Conservation (phyloP, 2,888 invertebrate genomes). For the Sycophila texana region DNA sequence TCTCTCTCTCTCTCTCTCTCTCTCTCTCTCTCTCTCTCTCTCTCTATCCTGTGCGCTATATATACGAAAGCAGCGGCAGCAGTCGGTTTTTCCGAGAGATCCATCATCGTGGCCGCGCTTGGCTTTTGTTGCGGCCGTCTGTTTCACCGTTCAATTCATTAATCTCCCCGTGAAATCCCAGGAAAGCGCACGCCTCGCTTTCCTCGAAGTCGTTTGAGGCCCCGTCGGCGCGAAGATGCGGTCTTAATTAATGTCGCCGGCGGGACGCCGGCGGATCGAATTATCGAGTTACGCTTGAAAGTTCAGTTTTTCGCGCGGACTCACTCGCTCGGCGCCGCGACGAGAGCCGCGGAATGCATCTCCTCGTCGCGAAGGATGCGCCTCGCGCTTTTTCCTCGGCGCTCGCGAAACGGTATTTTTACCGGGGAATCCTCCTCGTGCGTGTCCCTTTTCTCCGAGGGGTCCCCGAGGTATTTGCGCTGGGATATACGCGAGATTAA, state of each 20-base stretch:
- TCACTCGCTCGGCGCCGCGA: not conserved
- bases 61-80: not conserved
- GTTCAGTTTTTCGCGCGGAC: constrained; percentile 35
- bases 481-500: too few species aligned
- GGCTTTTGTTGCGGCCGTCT: not conserved
- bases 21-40: not conserved
- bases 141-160: constrained; percentile 35
- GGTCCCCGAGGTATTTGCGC: too few species aligned
- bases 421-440: too few species aligned
- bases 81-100: constrained; percentile 16
- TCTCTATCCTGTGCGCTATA: too few species aligned
- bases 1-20: not conserved
- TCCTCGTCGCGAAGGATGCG: too few species aligned
- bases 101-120: constrained; percentile 3
- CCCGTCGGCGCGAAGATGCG: not conserved
- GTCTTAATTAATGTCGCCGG: constrained; percentile 49
- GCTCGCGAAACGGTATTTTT: too few species aligned
- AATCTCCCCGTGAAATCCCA: constrained; percentile 36
- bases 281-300: constrained; percentile 38
- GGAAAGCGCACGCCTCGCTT: constrained; percentile 11
- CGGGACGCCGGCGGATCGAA: constrained; percentile 17
- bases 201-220: constrained; percentile 24
- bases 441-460: too few species aligned
- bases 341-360: not conserved
- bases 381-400: too few species aligned